These are phyloP conservation scores for Oryzias woworae DNA, from an alignment of 2,113 vertebrate genomes.

Conservation along the genomic window DNA sequence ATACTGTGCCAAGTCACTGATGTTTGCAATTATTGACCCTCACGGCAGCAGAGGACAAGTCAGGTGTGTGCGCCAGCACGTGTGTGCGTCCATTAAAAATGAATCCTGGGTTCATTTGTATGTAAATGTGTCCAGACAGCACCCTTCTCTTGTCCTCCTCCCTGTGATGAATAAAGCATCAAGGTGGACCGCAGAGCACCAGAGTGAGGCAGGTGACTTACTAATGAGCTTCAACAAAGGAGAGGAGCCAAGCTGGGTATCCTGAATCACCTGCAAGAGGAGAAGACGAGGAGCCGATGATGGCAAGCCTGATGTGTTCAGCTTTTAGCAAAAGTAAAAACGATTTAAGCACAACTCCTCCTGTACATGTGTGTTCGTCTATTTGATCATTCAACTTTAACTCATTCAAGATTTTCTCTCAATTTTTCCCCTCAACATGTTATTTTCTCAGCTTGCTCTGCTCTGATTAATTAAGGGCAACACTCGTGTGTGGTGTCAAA, in stretches of 20 bases:
- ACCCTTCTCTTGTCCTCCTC: slow-evolving; percentile 26
- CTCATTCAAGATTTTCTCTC: not conserved
- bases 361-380: not conserved
- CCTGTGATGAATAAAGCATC: slow-evolving; percentile 53
- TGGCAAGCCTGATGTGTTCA: not conserved
- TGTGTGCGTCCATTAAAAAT: slow-evolving; percentile 34
- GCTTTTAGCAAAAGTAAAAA: not conserved
- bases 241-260: slow-evolving; percentile 4
- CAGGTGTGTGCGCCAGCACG: not conserved
- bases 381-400: not conserved
- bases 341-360: not conserved
- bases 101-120: slow-evolving; percentile 55
- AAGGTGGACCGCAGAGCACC: slow-evolving; percentile 12
- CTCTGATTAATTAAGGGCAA: slow-evolving; percentile 21
- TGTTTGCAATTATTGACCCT: slow-evolving; percentile 38
- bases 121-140: slow-evolving; percentile 56
- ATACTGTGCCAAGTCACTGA: slow-evolving; percentile 20
- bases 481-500: slow-evolving; percentile 3
- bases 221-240: slow-evolving; percentile 26
- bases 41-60: slow-evolving; percentile 14
- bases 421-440: not conserved
- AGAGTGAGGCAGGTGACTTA: slow-evolving; percentile 28
- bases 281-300: not conserved
- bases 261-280: not conserved
- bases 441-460: slow-evolving; percentile 20